Conservation (phyloP, 1,140 invertebrate genomes). For the Nylanderia fulva region DNA sequence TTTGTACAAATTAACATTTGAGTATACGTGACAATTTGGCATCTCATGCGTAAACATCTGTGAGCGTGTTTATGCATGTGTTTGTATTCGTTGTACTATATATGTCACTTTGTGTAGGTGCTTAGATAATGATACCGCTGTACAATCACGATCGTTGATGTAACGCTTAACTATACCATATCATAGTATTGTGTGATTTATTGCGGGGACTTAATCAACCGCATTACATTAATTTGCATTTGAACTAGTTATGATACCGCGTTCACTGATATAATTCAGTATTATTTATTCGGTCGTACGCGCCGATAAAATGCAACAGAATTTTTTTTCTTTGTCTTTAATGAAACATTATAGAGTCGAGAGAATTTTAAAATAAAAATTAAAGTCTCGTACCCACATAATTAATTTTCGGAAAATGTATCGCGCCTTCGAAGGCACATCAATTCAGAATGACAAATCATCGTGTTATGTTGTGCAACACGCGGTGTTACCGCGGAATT, state of each 20-base stretch:
- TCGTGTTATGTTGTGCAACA: neutral
- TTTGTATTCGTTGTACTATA: neutral
- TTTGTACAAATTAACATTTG: conserved; percentile 37
- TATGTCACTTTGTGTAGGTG: conserved; percentile 12
- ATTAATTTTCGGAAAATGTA: neutral
- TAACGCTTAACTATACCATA: neutral
- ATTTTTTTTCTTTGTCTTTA: neutral
- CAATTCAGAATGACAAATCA: neutral
- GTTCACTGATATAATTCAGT: no score
- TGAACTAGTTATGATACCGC: neutral
- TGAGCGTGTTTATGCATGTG: neutral
- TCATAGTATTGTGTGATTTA: neutral
- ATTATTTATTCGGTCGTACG: neutral
- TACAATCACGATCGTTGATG: neutral
- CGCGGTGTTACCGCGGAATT: neutral
- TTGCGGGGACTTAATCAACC: conserved; percentile 6
- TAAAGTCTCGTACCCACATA: neutral
- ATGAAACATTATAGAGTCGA: neutral
- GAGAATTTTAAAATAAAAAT: neutral
- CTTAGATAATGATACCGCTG: conserved; percentile 13
- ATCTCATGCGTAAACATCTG: neutral
- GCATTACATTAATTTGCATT: conserved; percentile 24
- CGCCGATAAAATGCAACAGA: neutral
- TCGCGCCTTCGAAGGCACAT: neutral
- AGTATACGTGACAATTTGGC: conserved; percentile 19